Percentiles rank a stretch among this genome's conserved stretches.
Conservation (phyloP, 2,113 vertebrate genomes). For the Picathartes gymnocephalus region DNA sequence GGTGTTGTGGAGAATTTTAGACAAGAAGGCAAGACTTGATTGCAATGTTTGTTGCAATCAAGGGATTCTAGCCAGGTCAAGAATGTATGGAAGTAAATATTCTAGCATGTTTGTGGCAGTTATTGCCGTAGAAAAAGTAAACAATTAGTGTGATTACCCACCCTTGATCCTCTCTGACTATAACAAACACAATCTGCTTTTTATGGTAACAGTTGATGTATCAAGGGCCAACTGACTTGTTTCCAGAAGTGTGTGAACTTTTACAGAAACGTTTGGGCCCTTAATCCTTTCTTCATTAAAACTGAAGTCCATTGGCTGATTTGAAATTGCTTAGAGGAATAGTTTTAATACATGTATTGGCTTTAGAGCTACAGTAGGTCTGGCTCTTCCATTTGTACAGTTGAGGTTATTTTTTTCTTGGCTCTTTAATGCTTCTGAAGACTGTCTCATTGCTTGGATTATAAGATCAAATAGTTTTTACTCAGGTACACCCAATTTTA, state of each 20-base stretch:
- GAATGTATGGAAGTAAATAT: background rate
- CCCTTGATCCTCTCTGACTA: background rate
- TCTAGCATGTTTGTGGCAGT: background rate
- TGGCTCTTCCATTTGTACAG: background rate
- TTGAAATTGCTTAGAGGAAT: background rate
- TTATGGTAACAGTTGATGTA: background rate
- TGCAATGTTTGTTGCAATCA: background rate
- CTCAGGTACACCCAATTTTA: background rate
- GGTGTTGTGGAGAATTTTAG: background rate
- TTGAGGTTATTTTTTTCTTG: background rate
- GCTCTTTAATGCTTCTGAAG: background rate
- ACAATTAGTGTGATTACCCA: background rate
- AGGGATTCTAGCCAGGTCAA: background rate
- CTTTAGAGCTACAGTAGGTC: background rate
- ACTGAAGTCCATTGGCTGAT: background rate
- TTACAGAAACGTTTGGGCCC: background rate
- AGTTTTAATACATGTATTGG: background rate
- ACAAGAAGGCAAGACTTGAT: too few relatives aligned
- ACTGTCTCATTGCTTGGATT: background rate
- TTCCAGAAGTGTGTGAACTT: background rate
- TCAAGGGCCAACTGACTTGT: background rate
- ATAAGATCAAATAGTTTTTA: background rate
- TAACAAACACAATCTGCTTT: background rate
- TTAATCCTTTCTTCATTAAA: background rate
- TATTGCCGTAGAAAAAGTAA: background rate